Evolutionary conservation across 37 sponge, comb jelly and placozoan genomes (phyloP).

Genomic region (Spongilla lacustris): DNA sequence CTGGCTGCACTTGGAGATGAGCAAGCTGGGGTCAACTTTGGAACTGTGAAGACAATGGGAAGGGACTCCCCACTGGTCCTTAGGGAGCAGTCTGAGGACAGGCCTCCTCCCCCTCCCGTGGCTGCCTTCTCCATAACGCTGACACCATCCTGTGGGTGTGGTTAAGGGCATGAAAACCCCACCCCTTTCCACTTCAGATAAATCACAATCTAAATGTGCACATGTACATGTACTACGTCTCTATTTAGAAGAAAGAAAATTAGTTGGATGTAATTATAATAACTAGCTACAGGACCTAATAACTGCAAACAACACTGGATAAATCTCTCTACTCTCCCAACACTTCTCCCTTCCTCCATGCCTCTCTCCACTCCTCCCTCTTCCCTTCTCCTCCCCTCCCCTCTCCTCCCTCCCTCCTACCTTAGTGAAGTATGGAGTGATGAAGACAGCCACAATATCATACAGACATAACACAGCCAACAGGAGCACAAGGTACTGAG

Average conservation of each 20-base stretch:
- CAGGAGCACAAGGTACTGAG: slow-evolving; percentile 66
- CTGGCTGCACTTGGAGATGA: slow-evolving; percentile 19
- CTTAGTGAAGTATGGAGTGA: slow-evolving; percentile 81
- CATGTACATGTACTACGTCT: slow-evolving; percentile 41
- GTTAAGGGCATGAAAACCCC: no score
- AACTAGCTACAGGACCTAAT: no score
- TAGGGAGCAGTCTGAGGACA: no score
- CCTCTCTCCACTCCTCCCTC: neutral
- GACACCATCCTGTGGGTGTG: slow-evolving; percentile 55
- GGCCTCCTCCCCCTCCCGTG: slow-evolving; percentile 27
- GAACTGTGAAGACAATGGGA: slow-evolving; percentile 54
- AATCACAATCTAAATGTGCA: slow-evolving; percentile 20
- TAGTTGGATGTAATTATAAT: no score
- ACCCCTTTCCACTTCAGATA: no score
- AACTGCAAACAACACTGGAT: neutral
- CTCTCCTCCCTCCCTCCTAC: slow-evolving; percentile 27
- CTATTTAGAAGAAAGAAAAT: slow-evolving; percentile 27
- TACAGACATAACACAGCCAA: slow-evolving; percentile 81
- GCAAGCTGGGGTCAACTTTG: slow-evolving; percentile 8
- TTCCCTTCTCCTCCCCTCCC: no score
- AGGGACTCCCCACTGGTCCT: slow-evolving; percentile 3
- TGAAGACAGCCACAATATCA: slow-evolving; percentile 92
- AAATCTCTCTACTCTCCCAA: neutral
- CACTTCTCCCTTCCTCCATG: neutral
- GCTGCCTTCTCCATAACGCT: slow-evolving; percentile 90